Evolutionary conservation across 2,797 vertebrate genomes (phyloP).

Genomic region (Sebastolobus alascanus): DNA sequence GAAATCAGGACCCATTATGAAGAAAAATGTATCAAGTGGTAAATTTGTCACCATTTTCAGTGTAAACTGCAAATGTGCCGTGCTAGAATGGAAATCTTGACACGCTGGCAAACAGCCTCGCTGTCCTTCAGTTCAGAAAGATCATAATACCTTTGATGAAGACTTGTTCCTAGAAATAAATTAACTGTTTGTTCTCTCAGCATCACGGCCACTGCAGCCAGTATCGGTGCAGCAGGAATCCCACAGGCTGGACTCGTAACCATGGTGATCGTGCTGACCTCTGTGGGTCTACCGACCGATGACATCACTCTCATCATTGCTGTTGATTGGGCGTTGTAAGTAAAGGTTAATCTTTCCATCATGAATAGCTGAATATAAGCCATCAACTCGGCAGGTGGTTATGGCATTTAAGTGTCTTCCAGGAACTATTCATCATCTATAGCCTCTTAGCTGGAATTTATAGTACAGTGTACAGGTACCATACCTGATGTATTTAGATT

Average conservation of each 20-base stretch:
- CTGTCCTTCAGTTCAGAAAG: not conserved
- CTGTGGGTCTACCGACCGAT: slow-evolving; percentile 96
- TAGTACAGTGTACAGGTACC: not conserved
- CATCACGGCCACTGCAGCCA: slow-evolving; percentile 97
- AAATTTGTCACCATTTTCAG: not conserved
- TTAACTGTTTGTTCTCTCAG: slow-evolving; percentile 71
- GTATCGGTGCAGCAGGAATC: slow-evolving; percentile 97
- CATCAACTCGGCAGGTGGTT: not conserved
- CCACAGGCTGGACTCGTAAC: slow-evolving; percentile 98
- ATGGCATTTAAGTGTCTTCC: not conserved
- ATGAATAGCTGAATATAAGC: not conserved
- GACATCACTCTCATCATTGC: slow-evolving; percentile 98
- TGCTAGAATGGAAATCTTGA: not conserved
- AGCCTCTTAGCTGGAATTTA: not conserved
- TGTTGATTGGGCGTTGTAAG: slow-evolving; percentile 98
- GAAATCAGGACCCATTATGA: not conserved
- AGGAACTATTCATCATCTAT: not conserved
- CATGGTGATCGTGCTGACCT: slow-evolving; percentile 99
- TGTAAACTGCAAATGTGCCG: not conserved
- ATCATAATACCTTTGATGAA: not conserved
- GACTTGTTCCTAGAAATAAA: not conserved
- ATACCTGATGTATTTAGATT: not conserved
- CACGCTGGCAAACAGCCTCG: not conserved
- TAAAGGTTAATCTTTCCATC: slow-evolving; percentile 52
- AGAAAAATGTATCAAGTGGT: not conserved